phyloP scores from a whole-genome alignment of 2,113 vertebrate species.

The Bungarus multicinctus region DNA sequence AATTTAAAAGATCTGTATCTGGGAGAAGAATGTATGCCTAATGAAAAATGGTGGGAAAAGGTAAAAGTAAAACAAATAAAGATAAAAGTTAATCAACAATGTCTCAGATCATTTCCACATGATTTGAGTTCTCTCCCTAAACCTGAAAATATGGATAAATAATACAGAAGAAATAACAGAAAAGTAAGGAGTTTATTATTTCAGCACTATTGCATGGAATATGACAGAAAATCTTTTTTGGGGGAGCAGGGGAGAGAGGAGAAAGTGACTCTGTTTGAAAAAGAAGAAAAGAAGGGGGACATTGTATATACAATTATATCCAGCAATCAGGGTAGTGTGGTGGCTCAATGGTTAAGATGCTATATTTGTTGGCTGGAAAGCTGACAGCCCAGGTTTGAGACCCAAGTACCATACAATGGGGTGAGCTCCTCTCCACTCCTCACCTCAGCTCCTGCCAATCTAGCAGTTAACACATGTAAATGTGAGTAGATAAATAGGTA shows the following conservation, averaged over 20 bases:
- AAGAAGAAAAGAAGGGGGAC: background rate
- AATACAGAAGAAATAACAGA: background rate
- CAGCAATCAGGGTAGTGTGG: background rate
- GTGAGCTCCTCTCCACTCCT: too few relatives aligned
- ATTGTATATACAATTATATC: background rate
- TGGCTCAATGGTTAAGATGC: too few relatives aligned
- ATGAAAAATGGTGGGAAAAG: background rate
- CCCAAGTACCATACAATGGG: too few relatives aligned
- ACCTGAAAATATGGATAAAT: background rate
- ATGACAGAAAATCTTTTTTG: background rate
- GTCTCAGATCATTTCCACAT: background rate
- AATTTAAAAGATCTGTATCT: conserved; percentile 25
- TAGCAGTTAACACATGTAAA: too few relatives aligned
- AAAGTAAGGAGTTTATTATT: background rate
- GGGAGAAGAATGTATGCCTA: conserved; percentile 8
- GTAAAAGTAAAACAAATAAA: background rate
- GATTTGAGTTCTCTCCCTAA: background rate
- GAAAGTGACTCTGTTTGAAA: background rate
- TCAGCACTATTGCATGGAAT: background rate
- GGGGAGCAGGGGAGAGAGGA: background rate
- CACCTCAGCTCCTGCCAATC: too few relatives aligned
- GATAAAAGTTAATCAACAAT: background rate
- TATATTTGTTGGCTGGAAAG: too few relatives aligned
- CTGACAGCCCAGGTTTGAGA: too few relatives aligned
- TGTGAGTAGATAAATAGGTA: too few relatives aligned